Conservation (phyloP, 2,888 invertebrate species). For the Eucera pruinosa region DNA sequence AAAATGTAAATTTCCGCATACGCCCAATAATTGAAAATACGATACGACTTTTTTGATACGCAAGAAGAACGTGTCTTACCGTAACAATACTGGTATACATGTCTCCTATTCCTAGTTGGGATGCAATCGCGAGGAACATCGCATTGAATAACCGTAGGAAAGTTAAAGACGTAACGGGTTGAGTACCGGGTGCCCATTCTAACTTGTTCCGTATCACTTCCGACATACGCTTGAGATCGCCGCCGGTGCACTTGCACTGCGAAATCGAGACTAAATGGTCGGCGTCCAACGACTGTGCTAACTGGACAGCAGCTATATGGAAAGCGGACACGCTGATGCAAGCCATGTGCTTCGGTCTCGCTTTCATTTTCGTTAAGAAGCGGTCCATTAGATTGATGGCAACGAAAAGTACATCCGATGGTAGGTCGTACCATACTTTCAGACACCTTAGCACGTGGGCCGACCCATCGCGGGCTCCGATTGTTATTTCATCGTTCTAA, state of each 20-base stretch:
- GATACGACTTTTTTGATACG: too few relatives aligned
- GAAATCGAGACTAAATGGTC: conserved; percentile 89
- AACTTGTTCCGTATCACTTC: conserved; percentile 92
- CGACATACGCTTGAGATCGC: conserved; percentile 95
- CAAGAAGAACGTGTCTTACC: conserved; percentile 81
- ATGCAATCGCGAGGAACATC: conserved; percentile 87
- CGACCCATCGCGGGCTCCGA: conserved; percentile 91
- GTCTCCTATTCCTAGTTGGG: conserved; percentile 85
- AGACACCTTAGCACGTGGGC: conserved; percentile 92
- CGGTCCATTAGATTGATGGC: conserved; percentile 92
- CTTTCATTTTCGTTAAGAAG: conserved; percentile 93
- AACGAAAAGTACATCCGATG: conserved; percentile 91
- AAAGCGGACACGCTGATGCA: conserved; percentile 95
- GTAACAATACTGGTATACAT: conserved; percentile 86
- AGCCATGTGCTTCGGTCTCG: conserved; percentile 92
- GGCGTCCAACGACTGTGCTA: conserved; percentile 87
- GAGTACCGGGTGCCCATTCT: conserved; percentile 86
- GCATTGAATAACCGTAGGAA: conserved; percentile 89
- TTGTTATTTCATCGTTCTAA: conserved; percentile 90
- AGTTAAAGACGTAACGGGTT: conserved; percentile 88
- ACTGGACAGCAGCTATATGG: conserved; percentile 91
- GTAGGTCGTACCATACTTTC: conserved; percentile 94
- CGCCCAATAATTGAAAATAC: too few relatives aligned
- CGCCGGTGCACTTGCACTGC: conserved; percentile 92
- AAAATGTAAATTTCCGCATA: too few relatives aligned